Conservation (phyloP, 2,113 vertebrate species). For the Dryoscopus gambensis region DNA sequence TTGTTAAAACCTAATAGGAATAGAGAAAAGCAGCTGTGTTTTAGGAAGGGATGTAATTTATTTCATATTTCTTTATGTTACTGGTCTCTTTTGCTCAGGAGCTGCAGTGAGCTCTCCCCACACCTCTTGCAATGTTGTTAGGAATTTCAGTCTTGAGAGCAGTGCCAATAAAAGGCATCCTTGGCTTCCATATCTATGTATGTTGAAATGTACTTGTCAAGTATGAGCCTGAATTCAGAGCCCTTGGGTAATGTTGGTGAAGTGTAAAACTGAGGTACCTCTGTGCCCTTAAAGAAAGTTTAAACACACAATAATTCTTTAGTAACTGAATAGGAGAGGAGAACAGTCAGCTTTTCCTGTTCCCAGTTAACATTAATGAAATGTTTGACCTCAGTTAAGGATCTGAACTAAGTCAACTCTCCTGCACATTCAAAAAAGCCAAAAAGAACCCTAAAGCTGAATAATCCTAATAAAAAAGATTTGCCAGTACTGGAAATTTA, state of each 20-base stretch:
- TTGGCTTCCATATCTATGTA: fast-evolving
- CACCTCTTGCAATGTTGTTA: not conserved
- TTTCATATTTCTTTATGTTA: not conserved
- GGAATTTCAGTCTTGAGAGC: not conserved
- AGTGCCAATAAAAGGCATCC: not conserved
- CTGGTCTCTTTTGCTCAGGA: fast-evolving
- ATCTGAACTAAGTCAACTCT: not conserved
- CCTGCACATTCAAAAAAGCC: not conserved
- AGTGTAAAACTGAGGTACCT: not conserved
- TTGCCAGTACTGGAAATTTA: not conserved
- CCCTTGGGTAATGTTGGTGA: not conserved
- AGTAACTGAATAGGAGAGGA: not conserved
- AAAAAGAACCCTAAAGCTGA: not conserved
- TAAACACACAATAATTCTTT: not conserved
- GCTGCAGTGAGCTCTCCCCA: not conserved
- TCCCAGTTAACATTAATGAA: not conserved
- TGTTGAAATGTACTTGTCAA: not conserved
- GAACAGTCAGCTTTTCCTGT: not conserved
- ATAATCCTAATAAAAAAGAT: not conserved
- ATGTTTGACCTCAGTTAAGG: not conserved
- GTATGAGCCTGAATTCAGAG: not conserved
- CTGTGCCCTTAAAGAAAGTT: not conserved
- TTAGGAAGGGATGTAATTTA: not conserved
- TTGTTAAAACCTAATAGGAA: not conserved
- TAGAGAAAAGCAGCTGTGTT: not conserved